Base-by-base conservation (phyloP, 2,888 invertebrate genomes). In the Drosophila leonis region DNA sequence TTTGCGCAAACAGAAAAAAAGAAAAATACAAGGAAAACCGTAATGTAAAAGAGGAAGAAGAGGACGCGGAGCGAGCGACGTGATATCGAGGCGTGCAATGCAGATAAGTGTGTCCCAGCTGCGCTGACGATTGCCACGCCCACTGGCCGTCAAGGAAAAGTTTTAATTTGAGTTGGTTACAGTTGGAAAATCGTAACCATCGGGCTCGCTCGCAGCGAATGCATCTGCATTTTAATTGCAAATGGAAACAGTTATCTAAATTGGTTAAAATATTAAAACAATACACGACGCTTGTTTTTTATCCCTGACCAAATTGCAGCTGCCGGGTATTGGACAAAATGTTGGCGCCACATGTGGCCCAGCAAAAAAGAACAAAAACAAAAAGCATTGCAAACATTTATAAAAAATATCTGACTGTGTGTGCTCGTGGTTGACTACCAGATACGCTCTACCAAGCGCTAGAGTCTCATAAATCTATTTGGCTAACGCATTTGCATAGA, bases 201-300 rank as follows among this genome's bases (percentile, higher is more conserved):
- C 55, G 29, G 57, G 41, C 48, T 42, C 48, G 37, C 24, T 10
- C 13, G 20, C 65, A 27, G 56, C 54, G 70, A 60, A 51, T 73
- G 85, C 88, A 81, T 80, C 83, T 88, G 82, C 86, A 85, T 84
- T 91, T 91, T 90, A 88, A 91, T 91, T 91, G 91, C 90, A 88
- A 90, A 91, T 91, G 90, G 90, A 90, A 90, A 82, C 84, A 80
- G 90, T 91, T 91, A 91, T 91, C 91, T 91, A 90, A 91, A 91
- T 91, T 89, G 90, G 81, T 83, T 81, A 81, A 90, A 88, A 90
- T 83, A 90, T 90, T 88, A 89, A 89, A 89, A 84, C 72, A 64
- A 79, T 72, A 77, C 79, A 80, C 64, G 71, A 31, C 69, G n/a
- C 42, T 44, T 18, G 31, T 31, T 75, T 70, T 79, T 67, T 69